Evolutionary conservation across 2,797 vertebrate species (phyloP), one percentile per base, ranked within the genome.

Genomic region (Psittacula derbiana): DNA sequence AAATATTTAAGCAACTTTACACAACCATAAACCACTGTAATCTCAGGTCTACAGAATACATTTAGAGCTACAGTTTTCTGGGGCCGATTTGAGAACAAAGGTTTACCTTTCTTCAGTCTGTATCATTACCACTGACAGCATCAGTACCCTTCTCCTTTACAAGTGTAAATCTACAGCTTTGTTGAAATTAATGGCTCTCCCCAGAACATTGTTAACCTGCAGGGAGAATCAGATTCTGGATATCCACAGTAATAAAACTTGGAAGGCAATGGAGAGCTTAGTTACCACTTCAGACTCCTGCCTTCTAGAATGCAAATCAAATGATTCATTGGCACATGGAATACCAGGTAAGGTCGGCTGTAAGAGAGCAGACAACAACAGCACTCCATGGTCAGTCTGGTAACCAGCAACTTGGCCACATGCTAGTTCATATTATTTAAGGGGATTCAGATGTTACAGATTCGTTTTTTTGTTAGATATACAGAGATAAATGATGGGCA

Each of bases 221-320:
- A 62, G 41, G 38, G 28, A 70, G 40, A 80, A 91, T 79, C 58
- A 86, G 58, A 66, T 62, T 90, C 76, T 86, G 55, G 58, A 36
- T 88, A 91, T 49, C 85, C 88, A 64, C 36, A 57, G 40, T 38
- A 94, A 93, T 83, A 95, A 95, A 96, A 92, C 25, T 88, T 80
- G 41, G 46, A 73, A 95, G 57, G 41, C 46, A 30, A 44, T 50
- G 31, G n/a, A 75, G 78, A 96, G 12, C 36, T 30, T 94, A 78
- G 86, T 91, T 96, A 80, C 58, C 88, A 86, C 70, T 94, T 96
- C 84, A 92, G 72, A 84, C 72, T 86, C 52, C 71, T 91, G 53
- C 47, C 76, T 93, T 89, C 87, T 73, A 41, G 53, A 85, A 96
- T 76, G 85, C 88, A 69, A 90, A 82, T 62, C 3, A 8, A 80